Evolutionary conservation across 2,113 vertebrate species (phyloP), one percentile per base, ranked within the genome.

Genomic region (Lepus americanus): DNA sequence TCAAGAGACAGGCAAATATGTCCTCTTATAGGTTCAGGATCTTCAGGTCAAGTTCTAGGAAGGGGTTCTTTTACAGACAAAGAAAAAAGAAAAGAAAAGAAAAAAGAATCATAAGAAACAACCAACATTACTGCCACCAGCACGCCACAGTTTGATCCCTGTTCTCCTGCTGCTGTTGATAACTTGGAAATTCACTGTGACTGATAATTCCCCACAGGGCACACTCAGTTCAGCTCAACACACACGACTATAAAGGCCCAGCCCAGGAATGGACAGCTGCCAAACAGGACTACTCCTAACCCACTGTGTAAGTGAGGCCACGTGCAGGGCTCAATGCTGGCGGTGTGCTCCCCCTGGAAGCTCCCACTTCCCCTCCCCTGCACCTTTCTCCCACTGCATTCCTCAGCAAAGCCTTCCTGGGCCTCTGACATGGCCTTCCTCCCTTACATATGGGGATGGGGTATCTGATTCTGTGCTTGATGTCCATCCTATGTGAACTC

Each of bases 261-360:
- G 22, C 9, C 59, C 13, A 25, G 63, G 39, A 51, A 63, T 9
- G 33, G 55, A 63, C 49, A 53, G 11, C 0, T 36, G 19, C 49
- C 31, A n/a, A 9, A n/a, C 6, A 4, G 1, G 25, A 64, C 39
- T 49, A 3, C 66, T 49, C 51, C 70, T 55, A 80, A 72, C 10
- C 23, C n/a, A 14, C 0, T 2, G 4, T 0, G 0, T 2, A 8
- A 44, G 9, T n/a, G 59, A 88, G 22, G 63, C n/a, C 29, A 59
- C 25, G 5, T 0, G 0, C 19, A 31, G 67, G 33, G 13, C 12
- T 78, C 53, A 27, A 27, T 6, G 2, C 9, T 76, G 8, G 3
- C 59, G 36, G 16, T 11, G 5, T 16, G 19, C 78, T 84, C 44
- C 36, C 9, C 6, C n/a, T 1, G 9, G 5, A 70, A 39, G 4